Evolutionary conservation across 2,113 vertebrate species (phyloP), one percentile per base, ranked within the genome.

Genomic region (Tachycineta bicolor): DNA sequence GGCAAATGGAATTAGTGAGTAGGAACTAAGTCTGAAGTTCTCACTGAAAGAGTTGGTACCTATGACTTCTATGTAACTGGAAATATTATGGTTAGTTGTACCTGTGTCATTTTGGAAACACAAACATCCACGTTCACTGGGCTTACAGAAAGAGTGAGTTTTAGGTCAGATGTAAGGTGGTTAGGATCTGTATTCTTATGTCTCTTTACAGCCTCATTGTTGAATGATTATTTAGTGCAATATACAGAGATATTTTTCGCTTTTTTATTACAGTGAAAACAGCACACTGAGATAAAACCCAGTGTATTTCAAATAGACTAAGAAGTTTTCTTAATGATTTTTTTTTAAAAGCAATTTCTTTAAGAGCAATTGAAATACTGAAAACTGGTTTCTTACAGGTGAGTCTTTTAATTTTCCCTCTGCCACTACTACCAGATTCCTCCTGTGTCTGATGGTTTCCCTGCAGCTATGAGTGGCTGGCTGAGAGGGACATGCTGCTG

Each of bases 281-380:
- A 79, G 23, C 33, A 62, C 29, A 33, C 29, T 49, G 71, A 74
- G 22, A 50, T 82, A 46, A 78, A 91, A 46, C 65, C 21, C 33
- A 70, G 46, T 0, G 0, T 50, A 28, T 92, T 94, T 93, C 79
- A 87, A 81, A 52, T 33, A 89, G 56, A 75, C 12, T 34, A 79
- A 77, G 55, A 87, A 56, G 43, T 83, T 80, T 90, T 50, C 63
- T 83, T 86, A 92, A 83, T 52, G 37, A 92, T 34, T 3, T 78
- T 3, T 78, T 58, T 56, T 50, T 29, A 8, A 14, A 3, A 80
- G 9, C 43, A 81, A 89, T 89, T 85, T 93, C 34, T 93, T 93
- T 75, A 88, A 94, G 76, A 93, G 63, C 83, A 92, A 58, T 77
- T 14, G 8, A 94, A 74, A 55, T 83, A 74, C 44, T 90, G 63